Conservation (phyloP, 2,113 vertebrate genomes). For the Sardina pilchardus region DNA sequence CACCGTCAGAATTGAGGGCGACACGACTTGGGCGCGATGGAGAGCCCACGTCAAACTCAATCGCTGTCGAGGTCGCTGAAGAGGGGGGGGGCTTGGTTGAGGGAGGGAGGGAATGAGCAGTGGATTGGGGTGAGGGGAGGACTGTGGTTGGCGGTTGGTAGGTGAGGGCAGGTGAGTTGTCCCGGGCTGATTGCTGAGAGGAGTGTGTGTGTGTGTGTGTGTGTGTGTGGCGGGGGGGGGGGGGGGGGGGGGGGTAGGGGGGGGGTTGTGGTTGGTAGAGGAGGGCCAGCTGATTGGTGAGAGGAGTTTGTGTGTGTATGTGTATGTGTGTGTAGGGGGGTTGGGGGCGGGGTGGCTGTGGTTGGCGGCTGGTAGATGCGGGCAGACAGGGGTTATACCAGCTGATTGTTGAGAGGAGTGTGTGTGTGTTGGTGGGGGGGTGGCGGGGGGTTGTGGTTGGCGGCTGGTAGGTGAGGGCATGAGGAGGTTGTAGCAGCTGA, state of each 20-base stretch:
- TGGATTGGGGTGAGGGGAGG: background rate
- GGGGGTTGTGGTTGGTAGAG: too few species aligned
- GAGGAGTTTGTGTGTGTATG: too few species aligned
- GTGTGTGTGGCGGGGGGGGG: too few species aligned
- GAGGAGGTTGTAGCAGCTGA: background rate
- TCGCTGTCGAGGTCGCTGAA: slow-evolving; percentile 20
- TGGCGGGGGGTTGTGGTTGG: too few species aligned
- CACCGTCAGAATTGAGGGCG: slow-evolving; percentile 29
- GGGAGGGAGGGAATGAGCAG: background rate
- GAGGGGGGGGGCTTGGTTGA: background rate
- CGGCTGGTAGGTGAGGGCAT: background rate
- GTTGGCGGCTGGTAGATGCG: background rate
- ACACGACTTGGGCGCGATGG: slow-evolving; percentile 16
- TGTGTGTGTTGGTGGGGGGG: too few species aligned
- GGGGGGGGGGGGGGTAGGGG: too few species aligned
- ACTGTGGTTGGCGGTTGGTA: background rate
- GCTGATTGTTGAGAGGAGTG: slow-evolving; percentile 4
- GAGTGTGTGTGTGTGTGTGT: too few species aligned
- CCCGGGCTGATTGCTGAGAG: too few species aligned
- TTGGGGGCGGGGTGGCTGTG: too few species aligned
- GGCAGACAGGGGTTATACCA: background rate
- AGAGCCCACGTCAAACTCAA: slow-evolving; percentile 36
- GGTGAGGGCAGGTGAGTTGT: too few species aligned
- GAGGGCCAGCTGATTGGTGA: too few species aligned
- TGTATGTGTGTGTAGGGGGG: too few species aligned